Conservation (phyloP, 1,140 invertebrate genomes). For the Drosophila suzukii region DNA sequence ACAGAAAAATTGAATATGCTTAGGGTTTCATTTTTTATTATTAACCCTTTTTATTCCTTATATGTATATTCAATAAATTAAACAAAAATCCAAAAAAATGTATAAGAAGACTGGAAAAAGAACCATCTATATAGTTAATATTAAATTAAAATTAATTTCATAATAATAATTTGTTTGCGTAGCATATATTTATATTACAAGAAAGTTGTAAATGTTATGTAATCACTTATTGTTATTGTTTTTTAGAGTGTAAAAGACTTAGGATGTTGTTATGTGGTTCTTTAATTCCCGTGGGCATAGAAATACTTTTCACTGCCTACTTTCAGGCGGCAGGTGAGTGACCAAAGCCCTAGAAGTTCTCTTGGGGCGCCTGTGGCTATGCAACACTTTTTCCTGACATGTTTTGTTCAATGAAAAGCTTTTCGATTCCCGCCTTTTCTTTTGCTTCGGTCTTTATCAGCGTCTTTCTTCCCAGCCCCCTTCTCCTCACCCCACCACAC, state of each 20-base stretch:
- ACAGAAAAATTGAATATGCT: not conserved
- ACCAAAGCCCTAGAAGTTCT: slow-evolving; percentile 24
- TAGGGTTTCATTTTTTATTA: not conserved
- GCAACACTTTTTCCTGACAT: slow-evolving; percentile 4
- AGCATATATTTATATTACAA: too few relatives aligned
- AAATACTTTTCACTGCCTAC: slow-evolving; percentile 13
- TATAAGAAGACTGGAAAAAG: too few relatives aligned
- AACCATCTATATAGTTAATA: too few relatives aligned
- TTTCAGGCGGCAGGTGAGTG: slow-evolving; percentile 20
- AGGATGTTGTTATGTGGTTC: not conserved
- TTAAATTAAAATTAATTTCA: too few relatives aligned
- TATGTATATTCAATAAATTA: too few relatives aligned
- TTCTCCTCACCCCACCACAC: not conserved
- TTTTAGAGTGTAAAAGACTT: not conserved
- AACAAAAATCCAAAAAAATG: too few relatives aligned
- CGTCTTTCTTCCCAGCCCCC: not conserved
- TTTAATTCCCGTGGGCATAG: too few relatives aligned
- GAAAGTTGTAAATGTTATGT: too few relatives aligned
- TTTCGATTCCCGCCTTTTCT: not conserved
- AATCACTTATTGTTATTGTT: not conserved
- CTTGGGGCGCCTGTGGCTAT: not conserved
- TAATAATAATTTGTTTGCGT: too few relatives aligned
- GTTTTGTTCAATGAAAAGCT: slow-evolving; percentile 39
- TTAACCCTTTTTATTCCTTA: too few relatives aligned
- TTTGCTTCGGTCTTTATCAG: slow-evolving; percentile 46